A percentile compares a stretch with the other conserved stretches of the same genome.
These are phyloP conservation scores for Pseudorhombus dupliciocellatus DNA, from an alignment of 2,113 vertebrate genomes.

Conservation along the genomic window DNA sequence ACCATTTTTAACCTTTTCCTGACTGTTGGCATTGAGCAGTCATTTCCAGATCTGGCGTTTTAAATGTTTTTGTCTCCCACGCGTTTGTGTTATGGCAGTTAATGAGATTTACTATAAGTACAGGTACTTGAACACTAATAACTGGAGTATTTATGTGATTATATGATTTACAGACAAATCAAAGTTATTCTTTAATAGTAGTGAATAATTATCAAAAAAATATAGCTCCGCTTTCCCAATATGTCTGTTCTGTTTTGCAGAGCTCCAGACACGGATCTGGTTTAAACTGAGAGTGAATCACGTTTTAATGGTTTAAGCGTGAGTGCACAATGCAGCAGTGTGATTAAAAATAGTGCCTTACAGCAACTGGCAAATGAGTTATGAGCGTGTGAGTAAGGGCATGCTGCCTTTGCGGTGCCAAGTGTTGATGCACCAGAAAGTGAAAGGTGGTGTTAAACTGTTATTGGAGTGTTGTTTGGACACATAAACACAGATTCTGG, in stretches of 20 bases:
- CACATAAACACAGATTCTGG: constrained; percentile 21
- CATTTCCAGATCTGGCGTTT: not conserved
- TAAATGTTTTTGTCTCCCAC: not conserved
- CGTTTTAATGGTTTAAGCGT: constrained; percentile 1
- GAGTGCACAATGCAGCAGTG: not conserved
- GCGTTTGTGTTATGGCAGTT: not conserved
- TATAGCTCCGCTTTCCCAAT: not conserved
- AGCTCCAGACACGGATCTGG: not conserved
- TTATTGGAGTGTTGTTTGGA: constrained; percentile 38
- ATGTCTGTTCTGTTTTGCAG: not conserved
- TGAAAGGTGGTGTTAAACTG: constrained; percentile 22
- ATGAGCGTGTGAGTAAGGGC: constrained; percentile 17
- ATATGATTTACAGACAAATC: too few species aligned
- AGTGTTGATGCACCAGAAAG: not conserved
- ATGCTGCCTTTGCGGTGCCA: constrained; percentile 14
- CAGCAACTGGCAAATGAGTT: not conserved
- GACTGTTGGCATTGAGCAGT: not conserved
- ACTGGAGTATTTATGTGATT: too few species aligned
- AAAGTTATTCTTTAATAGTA: too few species aligned
- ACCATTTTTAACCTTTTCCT: not conserved
- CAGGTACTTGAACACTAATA: too few species aligned
- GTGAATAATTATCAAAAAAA: not conserved
- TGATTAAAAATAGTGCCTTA: not conserved
- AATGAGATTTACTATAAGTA: constrained; percentile 1
- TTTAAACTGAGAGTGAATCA: not conserved